Conservation (phyloP, 2,888 invertebrate genomes). For the Eilema caniola region DNA sequence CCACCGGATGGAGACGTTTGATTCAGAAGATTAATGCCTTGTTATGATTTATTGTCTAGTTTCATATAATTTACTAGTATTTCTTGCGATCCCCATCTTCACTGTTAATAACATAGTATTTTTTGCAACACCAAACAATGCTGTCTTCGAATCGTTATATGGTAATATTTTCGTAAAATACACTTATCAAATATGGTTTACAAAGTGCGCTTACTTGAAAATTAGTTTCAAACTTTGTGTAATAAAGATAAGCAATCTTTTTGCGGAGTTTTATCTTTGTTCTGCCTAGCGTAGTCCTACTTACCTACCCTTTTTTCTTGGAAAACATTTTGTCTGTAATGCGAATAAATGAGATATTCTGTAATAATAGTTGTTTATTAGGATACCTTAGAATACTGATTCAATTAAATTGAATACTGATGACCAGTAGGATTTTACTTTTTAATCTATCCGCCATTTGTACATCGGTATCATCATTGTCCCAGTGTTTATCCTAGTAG, state of each 20-base stretch:
- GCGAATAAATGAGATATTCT: neutral
- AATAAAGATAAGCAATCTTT: conserved; percentile 9
- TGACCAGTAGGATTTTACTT: neutral
- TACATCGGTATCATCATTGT: too few relatives aligned
- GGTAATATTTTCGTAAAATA: conserved; percentile 29
- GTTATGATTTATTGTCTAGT: conserved; percentile 56
- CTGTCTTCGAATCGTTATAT: conserved; percentile 46
- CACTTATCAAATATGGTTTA: conserved; percentile 16
- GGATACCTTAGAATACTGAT: neutral
- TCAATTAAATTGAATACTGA: neutral
- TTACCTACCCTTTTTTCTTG: conserved; percentile 1
- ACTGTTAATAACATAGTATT: conserved; percentile 39
- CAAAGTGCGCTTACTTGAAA: conserved; percentile 2
- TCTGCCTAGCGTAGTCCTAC: neutral
- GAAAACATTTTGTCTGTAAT: neutral
- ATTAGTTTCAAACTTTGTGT: conserved; percentile 6
- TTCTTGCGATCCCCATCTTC: conserved; percentile 35
- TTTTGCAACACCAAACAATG: conserved; percentile 46
- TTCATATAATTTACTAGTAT: conserved; percentile 55
- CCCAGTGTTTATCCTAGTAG: neutral
- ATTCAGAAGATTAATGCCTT: conserved; percentile 55
- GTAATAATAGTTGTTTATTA: neutral
- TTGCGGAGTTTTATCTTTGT: neutral
- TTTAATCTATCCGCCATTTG: neutral
- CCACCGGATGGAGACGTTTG: conserved; percentile 51